A percentile compares a stretch with the other conserved stretches of the same genome.
Conservation (phyloP, 2,113 vertebrate species). For the Lophochroa leadbeateri region DNA sequence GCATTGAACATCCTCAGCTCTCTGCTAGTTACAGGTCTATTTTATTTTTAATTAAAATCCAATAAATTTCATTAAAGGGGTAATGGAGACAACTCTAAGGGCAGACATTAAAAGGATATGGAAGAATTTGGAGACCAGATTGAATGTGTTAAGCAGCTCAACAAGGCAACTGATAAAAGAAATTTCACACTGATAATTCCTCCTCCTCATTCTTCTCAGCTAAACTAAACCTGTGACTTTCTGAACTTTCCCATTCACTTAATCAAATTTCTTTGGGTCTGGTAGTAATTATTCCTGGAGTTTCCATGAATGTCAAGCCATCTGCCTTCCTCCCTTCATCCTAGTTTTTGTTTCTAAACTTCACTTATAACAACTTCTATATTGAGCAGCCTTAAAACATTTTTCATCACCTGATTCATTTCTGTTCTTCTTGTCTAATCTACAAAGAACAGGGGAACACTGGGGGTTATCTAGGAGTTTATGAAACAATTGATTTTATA, state of each 20-base stretch:
- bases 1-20: neutral
- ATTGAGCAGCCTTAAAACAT: neutral
- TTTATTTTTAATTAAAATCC: neutral
- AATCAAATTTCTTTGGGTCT: neutral
- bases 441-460: neutral
- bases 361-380: neutral
- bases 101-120: neutral
- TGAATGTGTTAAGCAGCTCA: neutral
- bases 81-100: neutral
- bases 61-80: neutral
- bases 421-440: neutral
- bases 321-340: neutral
- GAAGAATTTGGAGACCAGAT: neutral
- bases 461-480: neutral
- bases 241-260: neutral
- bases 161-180: neutral
- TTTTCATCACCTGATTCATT: neutral
- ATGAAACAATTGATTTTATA: neutral
- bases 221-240: neutral
- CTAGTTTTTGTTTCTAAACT: neutral
- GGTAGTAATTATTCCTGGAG: neutral
- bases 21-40: neutral
- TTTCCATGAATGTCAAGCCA: neutral
- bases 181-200: neutral
- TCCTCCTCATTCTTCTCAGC: neutral